Conservation (phyloP, 2,797 vertebrate species). For the Sebastes nivosus region DNA sequence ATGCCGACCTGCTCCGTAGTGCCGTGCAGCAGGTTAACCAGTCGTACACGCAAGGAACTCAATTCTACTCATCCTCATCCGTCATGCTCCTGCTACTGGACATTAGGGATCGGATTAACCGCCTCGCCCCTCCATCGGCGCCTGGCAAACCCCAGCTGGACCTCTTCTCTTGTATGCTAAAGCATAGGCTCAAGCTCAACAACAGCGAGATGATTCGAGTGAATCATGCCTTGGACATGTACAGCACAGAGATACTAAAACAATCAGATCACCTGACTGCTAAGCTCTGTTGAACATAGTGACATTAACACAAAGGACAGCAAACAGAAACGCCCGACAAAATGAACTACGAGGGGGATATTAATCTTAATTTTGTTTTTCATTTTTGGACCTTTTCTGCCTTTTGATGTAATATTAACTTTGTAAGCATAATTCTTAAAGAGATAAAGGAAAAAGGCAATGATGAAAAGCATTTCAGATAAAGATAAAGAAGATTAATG, state of each 20-base stretch:
- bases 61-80: slow-evolving; percentile 97
- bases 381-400: slow-evolving; percentile 82
- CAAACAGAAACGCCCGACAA: slow-evolving; percentile 53
- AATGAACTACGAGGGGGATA: slow-evolving; percentile 65
- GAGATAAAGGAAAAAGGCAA: slow-evolving; percentile 77
- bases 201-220: slow-evolving; percentile 99
- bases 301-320: slow-evolving; percentile 44
- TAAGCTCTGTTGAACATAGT: slow-evolving; percentile 92
- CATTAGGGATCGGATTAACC: slow-evolving; percentile 98
- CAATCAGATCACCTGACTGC: slow-evolving; percentile 98
- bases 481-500: slow-evolving; percentile 82
- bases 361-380: slow-evolving; percentile 74
- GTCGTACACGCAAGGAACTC: slow-evolving; percentile 96
- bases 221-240: slow-evolving; percentile 98
- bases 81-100: slow-evolving; percentile 98
- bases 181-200: slow-evolving; percentile 97
- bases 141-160: slow-evolving; percentile 97
- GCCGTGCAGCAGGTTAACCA: slow-evolving; percentile 99
- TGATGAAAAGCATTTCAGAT: slow-evolving; percentile 85
- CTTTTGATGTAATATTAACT: slow-evolving; percentile 93
- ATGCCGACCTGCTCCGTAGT: slow-evolving; percentile 94
- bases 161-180: slow-evolving; percentile 99
- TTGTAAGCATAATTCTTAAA: slow-evolving; percentile 97
- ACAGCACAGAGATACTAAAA: slow-evolving; percentile 99
- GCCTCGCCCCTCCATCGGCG: slow-evolving; percentile 94